A percentile compares a stretch with the other conserved stretches of the same genome.
Conservation (phyloP, 2,797 vertebrate genomes). For the Poeciliopsis infans region DNA sequence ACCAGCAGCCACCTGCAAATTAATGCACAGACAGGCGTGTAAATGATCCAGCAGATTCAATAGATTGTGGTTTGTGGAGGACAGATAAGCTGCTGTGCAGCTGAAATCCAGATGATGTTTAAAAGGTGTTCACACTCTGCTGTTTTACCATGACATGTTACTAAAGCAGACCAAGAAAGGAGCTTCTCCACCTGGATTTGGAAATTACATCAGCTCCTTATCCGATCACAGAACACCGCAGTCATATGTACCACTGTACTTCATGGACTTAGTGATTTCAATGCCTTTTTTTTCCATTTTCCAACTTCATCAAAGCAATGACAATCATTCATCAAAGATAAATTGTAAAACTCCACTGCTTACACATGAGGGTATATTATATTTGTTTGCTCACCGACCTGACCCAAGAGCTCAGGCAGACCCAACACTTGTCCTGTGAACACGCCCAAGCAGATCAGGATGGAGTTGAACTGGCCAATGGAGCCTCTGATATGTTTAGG, state of each 20-base stretch:
- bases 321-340: background rate
- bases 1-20: background rate
- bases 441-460: constrained; percentile 94
- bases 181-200: background rate
- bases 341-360: background rate
- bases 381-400: constrained; percentile 78
- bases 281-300: background rate
- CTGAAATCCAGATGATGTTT: constrained; percentile 1
- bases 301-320: background rate
- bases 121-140: constrained; percentile 5
- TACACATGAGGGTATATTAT: background rate
- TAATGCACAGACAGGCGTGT: background rate
- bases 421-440: constrained; percentile 91
- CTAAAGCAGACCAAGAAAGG: background rate
- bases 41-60: background rate
- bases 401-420: constrained; percentile 90
- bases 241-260: background rate
- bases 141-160: background rate
- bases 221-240: background rate
- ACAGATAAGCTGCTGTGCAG: background rate
- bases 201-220: background rate
- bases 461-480: constrained; percentile 91
- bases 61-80: background rate
- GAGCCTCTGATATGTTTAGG: constrained; percentile 89
- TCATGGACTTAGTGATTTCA: background rate